Evolutionary conservation across 2,113 vertebrate genomes (phyloP), one percentile per base, ranked within the genome.

Genomic region (Piaya cayana): DNA sequence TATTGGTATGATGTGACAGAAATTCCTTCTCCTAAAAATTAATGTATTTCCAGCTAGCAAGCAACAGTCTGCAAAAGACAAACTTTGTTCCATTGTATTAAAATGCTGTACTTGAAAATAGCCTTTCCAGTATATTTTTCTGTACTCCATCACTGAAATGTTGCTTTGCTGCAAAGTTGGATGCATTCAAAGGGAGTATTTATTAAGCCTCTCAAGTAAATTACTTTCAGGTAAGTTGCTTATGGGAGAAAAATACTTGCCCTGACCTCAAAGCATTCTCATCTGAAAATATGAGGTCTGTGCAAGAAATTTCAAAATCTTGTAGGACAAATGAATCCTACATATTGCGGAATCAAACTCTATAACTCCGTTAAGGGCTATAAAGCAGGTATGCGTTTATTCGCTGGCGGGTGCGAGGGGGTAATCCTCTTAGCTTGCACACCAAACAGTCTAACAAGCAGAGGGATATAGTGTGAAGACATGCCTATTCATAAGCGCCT

Each of bases 181-280:
- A 62, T 91, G 34, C n/a, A 45, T 94, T 92, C 70, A 74, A 50
- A 95, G 91, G 55, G 39, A 72, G 62, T 87, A 92, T 69, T 94
- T 78, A 93, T 95, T 91, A 80, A 92, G 39, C 45, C 55, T 95
- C 81, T 95, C 78, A 87, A 87, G 70, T 58, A 92, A 92, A 97
- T 94, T 94, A 65, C 63, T 92, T 93, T 92, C 52, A 92, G 47
- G 37, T 32, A 55, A 90, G 68, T 79, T 95, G 17, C 69, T 95
- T 90, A 79, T 56, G 39, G 3, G 13, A 80, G 85, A 84, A 63
- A 29, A 79, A n/a, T 87, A 91, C 58, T 62, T 95, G 42, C 65
- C 42, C 42, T 83, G 63, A 80, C 82, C 74, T 94, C 67, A 70
- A 78, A 94, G 23, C 15, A 82, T 37, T 82, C 30, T 50, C 27